A percentile compares a stretch with the other conserved stretches of the same genome.
These are phyloP conservation scores for Octonoba sinensis DNA, from an alignment of 2,888 invertebrate genomes.

Conservation along the genomic window DNA sequence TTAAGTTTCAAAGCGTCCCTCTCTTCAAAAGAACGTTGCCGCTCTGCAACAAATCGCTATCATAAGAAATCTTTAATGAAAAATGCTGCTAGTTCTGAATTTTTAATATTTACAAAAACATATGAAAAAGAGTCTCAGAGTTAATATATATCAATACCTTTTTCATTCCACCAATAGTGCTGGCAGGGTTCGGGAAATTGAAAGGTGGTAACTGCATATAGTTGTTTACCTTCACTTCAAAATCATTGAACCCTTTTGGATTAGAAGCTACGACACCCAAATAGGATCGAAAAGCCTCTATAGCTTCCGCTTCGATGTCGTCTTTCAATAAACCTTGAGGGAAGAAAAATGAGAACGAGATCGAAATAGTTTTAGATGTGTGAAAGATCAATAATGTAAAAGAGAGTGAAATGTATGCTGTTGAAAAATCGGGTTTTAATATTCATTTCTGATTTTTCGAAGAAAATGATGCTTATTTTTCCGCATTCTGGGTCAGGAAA, in stretches of 20 bases:
- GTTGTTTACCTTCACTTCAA: constrained; percentile 82
- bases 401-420: neutral
- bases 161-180: constrained; percentile 80
- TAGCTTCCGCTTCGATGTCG: constrained; percentile 72
- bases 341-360: neutral
- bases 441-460: no score
- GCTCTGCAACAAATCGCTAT: no score
- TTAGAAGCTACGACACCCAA: constrained; percentile 82
- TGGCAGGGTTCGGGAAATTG: constrained; percentile 85
- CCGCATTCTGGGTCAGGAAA: no score
- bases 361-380: neutral
- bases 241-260: constrained; percentile 79
- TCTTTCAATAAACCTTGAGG: constrained; percentile 77
- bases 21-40: no score
- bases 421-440: no score
- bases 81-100: no score
- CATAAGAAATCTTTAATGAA: no score
- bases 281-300: constrained; percentile 84
- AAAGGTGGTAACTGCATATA: constrained; percentile 89
- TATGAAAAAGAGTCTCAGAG: neutral
- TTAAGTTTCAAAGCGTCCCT: no score
- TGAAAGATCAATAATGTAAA: neutral
- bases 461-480: no score
- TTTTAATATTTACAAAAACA: no score
- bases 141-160: constrained; percentile 74